Evolutionary conservation across 2,113 vertebrate species (phyloP).

Genomic region (Gallinago undulata): DNA sequence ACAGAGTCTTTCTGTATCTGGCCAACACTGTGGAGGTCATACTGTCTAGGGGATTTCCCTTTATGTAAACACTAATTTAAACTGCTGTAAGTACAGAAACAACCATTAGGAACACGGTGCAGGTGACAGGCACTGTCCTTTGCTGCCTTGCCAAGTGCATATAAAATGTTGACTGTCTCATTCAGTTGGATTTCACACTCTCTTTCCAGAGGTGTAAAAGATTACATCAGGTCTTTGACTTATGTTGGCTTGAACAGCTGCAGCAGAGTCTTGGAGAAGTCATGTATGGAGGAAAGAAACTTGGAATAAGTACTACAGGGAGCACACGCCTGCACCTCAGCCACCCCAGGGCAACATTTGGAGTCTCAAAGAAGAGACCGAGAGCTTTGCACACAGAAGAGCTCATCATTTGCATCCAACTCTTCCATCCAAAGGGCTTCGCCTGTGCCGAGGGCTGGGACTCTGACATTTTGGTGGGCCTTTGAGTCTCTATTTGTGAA

Average conservation of each 20-base stretch:
- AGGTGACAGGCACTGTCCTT: background rate
- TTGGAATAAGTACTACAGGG: background rate
- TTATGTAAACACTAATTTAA: background rate
- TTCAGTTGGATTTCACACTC: background rate
- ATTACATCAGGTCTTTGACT: conserved; percentile 4
- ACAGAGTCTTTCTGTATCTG: rapidly evolving
- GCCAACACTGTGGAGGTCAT: rapidly evolving
- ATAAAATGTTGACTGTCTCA: background rate
- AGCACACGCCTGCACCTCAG: background rate
- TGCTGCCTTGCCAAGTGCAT: background rate
- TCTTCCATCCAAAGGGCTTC: background rate
- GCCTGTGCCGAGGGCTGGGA: background rate
- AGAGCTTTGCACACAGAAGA: background rate
- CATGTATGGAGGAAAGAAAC: background rate
- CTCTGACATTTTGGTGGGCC: rapidly evolving
- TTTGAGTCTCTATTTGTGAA: background rate
- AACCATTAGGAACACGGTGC: background rate
- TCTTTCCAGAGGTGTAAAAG: background rate
- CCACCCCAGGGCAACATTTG: rapidly evolving
- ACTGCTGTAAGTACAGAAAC: rapidly evolving
- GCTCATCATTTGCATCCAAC: background rate
- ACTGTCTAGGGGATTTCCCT: background rate
- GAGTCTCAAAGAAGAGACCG: background rate
- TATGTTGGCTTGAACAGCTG: background rate
- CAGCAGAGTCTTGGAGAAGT: background rate